Conservation (phyloP, 2,888 invertebrate species). For the Hypena proboscidalis region DNA sequence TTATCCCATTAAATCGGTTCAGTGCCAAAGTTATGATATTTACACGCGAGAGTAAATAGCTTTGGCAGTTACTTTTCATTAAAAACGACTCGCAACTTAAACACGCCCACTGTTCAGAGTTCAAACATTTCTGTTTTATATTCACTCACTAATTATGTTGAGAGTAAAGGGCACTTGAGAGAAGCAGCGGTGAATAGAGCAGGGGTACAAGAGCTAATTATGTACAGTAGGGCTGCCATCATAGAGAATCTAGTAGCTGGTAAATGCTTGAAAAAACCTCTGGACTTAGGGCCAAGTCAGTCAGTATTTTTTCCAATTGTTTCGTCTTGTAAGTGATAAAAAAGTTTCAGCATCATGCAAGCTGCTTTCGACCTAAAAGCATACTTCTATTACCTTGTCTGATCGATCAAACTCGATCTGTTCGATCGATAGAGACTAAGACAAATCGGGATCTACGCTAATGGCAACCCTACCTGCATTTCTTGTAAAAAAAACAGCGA, state of each 20-base stretch:
- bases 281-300: too few species aligned
- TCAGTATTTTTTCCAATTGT: too few species aligned
- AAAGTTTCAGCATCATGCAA: too few species aligned
- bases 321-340: too few species aligned
- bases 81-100: conserved; percentile 34
- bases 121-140: conserved; percentile 33
- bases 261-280: too few species aligned
- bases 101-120: conserved; percentile 10
- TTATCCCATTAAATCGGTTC: conserved; percentile 25
- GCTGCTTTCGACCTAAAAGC: too few species aligned
- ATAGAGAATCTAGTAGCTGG: conserved; percentile 13
- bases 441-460: too few species aligned
- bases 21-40: conserved; percentile 35
- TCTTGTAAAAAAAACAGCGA: too few species aligned
- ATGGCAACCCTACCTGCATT: too few species aligned
- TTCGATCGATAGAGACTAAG: too few species aligned
- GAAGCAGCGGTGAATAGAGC: conserved; percentile 6
- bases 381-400: too few species aligned
- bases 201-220: conserved; percentile 18
- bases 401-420: too few species aligned
- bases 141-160: conserved; percentile 27
- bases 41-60: conserved; percentile 21
- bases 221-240: conserved; percentile 9
- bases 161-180: conserved; percentile 20
- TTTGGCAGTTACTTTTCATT: conserved; percentile 37